phyloP scores from a whole-genome alignment of 2,888 invertebrate genomes.

The Antheraea yamamai region DNA sequence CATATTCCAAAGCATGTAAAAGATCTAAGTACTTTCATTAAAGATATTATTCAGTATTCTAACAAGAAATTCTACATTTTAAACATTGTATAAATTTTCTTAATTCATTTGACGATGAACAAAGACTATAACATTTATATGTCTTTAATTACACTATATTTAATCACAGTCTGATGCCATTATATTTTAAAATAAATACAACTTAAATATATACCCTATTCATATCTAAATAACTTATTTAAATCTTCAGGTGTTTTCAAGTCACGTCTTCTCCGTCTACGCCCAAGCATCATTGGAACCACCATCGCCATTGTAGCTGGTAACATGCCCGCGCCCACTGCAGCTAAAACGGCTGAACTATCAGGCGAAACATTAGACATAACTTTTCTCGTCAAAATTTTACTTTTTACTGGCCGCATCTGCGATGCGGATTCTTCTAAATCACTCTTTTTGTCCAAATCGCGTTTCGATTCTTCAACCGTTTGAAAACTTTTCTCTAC shows the following conservation, averaged over 20 bases:
- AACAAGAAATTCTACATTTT: not conserved
- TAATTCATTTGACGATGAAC: not conserved
- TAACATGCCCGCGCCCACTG: constrained; percentile 89
- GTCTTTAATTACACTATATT: not conserved
- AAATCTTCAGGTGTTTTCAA: constrained; percentile 36
- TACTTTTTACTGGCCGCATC: constrained; percentile 55
- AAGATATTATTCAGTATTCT: not conserved
- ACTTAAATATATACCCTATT: constrained; percentile 26
- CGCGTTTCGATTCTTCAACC: constrained; percentile 83
- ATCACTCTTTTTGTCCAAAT: constrained; percentile 67
- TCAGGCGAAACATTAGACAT: constrained; percentile 69
- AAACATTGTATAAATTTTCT: not conserved
- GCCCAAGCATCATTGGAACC: constrained; percentile 88
- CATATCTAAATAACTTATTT: constrained; percentile 47
- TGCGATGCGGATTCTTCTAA: constrained; percentile 56
- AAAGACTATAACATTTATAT: not conserved
- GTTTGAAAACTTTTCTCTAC: constrained; percentile 88
- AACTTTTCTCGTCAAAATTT: constrained; percentile 59
- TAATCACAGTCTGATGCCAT: constrained; percentile 39
- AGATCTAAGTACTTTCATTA: not conserved
- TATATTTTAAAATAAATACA: constrained; percentile 30
- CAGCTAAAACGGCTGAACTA: constrained; percentile 85
- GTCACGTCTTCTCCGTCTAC: constrained; percentile 62
- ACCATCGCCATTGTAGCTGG: constrained; percentile 92
- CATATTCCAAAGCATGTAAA: not conserved